Base-by-base conservation (phyloP, 2,113 vertebrate species). In the Forbesichthys agassizii region DNA sequence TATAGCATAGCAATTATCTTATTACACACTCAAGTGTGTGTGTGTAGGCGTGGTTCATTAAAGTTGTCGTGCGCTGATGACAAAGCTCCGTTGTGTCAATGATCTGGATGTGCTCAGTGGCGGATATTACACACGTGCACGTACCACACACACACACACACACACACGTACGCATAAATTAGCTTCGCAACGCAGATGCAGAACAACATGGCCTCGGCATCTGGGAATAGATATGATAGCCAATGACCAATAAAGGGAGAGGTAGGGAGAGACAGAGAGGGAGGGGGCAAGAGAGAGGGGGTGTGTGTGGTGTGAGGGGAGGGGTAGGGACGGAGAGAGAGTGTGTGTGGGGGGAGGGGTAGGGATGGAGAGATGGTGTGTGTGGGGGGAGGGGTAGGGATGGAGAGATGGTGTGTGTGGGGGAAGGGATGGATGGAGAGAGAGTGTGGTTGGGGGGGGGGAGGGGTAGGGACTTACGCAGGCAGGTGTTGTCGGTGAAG, bases 401-500 rank as follows among this genome's bases (percentile, higher is more conserved):
- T 49, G 33, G 48, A n/a, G 16, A 63, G 6, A 42, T 14, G 0
- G 20, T 20, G 20, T 20, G 20, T 20, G 20, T 20, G 20, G 20
- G 1, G n/a, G n/a, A n/a, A n/a, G n/a, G n/a, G n/a, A n/a, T n/a
- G 9, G 9, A 95, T 49, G 33, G 48, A n/a, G 16, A 63, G 6
- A 42, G 27, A 16, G 20, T 20, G 20, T 20, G 20, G 20, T 20
- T 1, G 20, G 1, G 48, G 66, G 65, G 48, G 47, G 54, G 53
- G 4, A 36, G 11, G 12, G 42, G 5, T 70, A n/a, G 2, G 9
- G 9, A 95, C 98, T 96, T 66, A 99, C 98, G 95, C 77, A 99
- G 95, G 88, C 98, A 99, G 48, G 84, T 93, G 81, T 99, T 99
- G 81, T 96, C 96, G 11, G 94, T 95, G 93, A 98, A 99, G 84